Evolutionary conservation across 2,797 vertebrate genomes (phyloP), one percentile per base, ranked within the genome.

Genomic region (Enteromius trimaculatus): DNA sequence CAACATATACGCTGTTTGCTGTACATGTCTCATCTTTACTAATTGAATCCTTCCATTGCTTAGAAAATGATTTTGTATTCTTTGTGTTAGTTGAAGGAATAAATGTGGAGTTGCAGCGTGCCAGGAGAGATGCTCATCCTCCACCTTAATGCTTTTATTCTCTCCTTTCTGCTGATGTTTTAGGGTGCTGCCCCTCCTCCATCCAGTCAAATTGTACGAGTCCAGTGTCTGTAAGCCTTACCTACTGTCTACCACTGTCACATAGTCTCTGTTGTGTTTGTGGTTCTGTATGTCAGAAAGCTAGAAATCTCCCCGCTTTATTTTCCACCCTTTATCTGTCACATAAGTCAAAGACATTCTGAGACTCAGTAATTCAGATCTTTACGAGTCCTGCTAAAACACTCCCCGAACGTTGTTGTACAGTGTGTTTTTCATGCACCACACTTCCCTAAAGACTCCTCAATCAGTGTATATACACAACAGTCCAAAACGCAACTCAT

Each of bases 161-260:
- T 88, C 75, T 86, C 85, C 79, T 92, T 82, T 92, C 83, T 89
- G 70, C 89, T 93, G 81, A 82, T 84, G 16, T 90, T 89, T 86
- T 90, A 95, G 94, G 93, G 90, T 89, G 92, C 95, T 93, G 94
- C 93, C 92, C 94, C 94, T 91, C 95, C 94, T 93, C 95, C 94
- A 93, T 95, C 96, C 92, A 96, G 95, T 92, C 96, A 96, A 96
- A 97, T 97, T 97, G 97, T 98, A 97, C 95, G 97, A 96, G 94
- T 94, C 94, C 95, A 94, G 90, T 96, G 88, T 95, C 93, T 96
- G 94, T 96, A 94, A 95, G 92, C 90, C 92, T 94, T 91, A 94
- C 89, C 58, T 89, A 84, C 87, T 92, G 82, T 76, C 93, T 94
- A 90, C 95, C 94, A 92, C 93, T 94, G 92, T 92, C 93, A 92